These are phyloP conservation scores for Mus spicilegus DNA, from an alignment of 2,113 vertebrate genomes.

Conservation along the genomic window DNA sequence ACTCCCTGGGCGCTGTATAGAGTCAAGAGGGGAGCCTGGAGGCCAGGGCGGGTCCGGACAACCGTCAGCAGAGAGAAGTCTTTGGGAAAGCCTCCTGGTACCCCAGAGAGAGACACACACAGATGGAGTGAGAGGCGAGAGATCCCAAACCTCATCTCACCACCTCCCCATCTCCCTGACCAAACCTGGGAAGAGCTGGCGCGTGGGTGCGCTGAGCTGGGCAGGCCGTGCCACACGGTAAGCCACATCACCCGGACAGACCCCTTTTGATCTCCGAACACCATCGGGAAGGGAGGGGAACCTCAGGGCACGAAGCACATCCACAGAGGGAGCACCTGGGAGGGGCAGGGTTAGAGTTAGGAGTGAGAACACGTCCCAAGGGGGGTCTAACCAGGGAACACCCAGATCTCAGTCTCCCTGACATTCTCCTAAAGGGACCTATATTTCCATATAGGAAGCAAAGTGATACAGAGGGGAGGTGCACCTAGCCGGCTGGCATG, in stretches of 20 bases:
- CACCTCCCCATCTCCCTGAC: too few relatives aligned
- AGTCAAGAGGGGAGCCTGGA: slow-evolving; percentile 93
- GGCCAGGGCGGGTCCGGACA: slow-evolving; percentile 90
- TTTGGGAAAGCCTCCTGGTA: slow-evolving; percentile 92
- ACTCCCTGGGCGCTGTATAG: slow-evolving; percentile 92
- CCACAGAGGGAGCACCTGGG: slow-evolving; percentile 88
- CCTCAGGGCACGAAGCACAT: slow-evolving; percentile 91
- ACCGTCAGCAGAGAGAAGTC: slow-evolving; percentile 94
- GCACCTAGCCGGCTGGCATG: neutral
- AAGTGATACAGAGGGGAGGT: neutral
- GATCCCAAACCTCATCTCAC: neutral
- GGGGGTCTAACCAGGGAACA: neutral
- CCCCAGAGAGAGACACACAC: neutral
- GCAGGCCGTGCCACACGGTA: slow-evolving; percentile 92
- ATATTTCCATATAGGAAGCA: neutral
- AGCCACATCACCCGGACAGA: slow-evolving; percentile 91
- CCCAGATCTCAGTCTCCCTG: neutral
- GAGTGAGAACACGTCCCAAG: neutral
- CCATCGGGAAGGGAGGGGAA: slow-evolving; percentile 92
- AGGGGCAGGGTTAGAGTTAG: neutral
- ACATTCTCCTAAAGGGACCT: neutral
- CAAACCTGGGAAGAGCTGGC: slow-evolving; percentile 91
- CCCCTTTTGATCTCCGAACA: slow-evolving; percentile 89
- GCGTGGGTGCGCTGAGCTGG: slow-evolving; percentile 95
- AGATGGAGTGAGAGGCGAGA: neutral